A percentile compares a stretch with the other conserved stretches of the same genome.
Conservation (phyloP, 2,113 vertebrate genomes). For the Ptilorrhoa leucosticta region DNA sequence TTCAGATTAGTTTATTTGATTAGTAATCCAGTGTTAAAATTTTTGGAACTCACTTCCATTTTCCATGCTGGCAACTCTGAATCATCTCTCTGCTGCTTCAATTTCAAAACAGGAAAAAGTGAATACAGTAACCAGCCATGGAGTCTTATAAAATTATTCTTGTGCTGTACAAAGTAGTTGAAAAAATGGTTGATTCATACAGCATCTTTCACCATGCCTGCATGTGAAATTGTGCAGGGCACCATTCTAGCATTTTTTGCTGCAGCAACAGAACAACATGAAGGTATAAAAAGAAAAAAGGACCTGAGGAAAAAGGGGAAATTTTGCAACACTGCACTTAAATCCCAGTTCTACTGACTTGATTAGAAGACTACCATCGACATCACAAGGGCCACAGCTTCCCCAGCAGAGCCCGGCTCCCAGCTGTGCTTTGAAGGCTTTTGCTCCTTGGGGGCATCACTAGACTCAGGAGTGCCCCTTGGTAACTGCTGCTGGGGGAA, state of each 20-base stretch:
- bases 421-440: neutral
- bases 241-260: neutral
- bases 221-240: neutral
- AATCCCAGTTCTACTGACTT: neutral
- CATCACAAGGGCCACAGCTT: neutral
- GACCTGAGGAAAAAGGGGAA: neutral
- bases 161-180: neutral
- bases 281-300: neutral
- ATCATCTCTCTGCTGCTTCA: slow-evolving; percentile 33
- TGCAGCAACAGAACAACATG: neutral
- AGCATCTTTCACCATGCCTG: neutral
- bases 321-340: neutral
- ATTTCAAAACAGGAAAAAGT: slow-evolving; percentile 52
- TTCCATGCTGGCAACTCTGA: slow-evolving; percentile 20
- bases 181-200: neutral
- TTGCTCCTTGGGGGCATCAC: neutral
- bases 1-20: neutral
- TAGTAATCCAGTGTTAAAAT: neutral
- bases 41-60: slow-evolving; percentile 27
- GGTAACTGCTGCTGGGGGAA: neutral
- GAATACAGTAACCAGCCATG: neutral
- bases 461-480: neutral
- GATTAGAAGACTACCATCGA: fast-evolving
- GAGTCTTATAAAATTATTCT: neutral
- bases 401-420: neutral